Evolutionary conservation across 2,113 vertebrate genomes (phyloP).

Genomic region (Neomonachus schauinslandi): DNA sequence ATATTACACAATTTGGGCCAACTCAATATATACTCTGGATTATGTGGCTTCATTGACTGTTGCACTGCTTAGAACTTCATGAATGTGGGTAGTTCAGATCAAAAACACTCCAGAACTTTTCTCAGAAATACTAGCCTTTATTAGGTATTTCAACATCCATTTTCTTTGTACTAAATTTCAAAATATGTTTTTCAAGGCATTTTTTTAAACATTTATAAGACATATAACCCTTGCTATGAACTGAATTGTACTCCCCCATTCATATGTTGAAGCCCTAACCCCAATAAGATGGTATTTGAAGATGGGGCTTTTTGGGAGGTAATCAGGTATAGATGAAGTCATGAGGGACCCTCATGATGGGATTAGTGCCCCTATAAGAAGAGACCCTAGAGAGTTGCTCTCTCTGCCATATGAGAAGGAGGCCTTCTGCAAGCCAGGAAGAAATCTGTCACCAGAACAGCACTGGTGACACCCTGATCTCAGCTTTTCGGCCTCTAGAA

Average conservation of each 20-base stretch:
- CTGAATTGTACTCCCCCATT: not conserved
- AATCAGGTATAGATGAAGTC: not conserved
- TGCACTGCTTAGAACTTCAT: not conserved
- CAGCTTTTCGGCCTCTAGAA: not conserved
- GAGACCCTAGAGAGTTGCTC: not conserved
- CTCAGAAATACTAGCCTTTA: not conserved
- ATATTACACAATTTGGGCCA: not conserved
- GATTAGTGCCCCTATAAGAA: not conserved
- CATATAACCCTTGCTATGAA: not conserved
- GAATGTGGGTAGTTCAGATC: not conserved
- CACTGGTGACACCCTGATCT: rapidly evolving
- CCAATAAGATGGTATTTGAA: not conserved
- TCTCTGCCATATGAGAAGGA: not conserved
- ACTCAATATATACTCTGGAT: not conserved
- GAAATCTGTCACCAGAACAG: not conserved
- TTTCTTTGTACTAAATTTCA: not conserved
- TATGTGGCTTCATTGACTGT: not conserved
- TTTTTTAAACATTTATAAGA: not conserved
- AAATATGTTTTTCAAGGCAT: not conserved
- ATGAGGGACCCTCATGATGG: not conserved
- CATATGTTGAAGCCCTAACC: not conserved
- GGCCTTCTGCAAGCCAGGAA: not conserved
- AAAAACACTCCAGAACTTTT: not conserved
- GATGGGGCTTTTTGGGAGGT: not conserved
- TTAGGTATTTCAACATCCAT: not conserved